Percentiles rank a stretch among this genome's conserved stretches.
phyloP scores from a whole-genome alignment of 2,797 vertebrate species.

The Chelonia mydas region DNA sequence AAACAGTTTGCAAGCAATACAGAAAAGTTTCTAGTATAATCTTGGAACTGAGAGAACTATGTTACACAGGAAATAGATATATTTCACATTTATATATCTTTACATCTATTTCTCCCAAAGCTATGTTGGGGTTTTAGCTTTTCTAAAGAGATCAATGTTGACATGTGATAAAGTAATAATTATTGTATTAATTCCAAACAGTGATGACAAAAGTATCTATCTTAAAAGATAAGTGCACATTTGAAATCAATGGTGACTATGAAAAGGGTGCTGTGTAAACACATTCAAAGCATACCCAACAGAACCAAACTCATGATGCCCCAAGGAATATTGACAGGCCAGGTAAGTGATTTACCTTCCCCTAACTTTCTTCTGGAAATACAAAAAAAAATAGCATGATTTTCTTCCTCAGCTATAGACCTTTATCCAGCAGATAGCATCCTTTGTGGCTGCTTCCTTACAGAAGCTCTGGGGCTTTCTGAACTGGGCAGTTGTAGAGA shows the following conservation, averaged over 20 bases:
- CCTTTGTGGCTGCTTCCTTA: neutral
- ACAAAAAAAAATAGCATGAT: neutral
- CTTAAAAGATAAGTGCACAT: neutral
- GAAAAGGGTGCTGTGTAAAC: constrained; percentile 2
- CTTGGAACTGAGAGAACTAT: neutral
- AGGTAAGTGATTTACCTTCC: neutral
- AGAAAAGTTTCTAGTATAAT: neutral
- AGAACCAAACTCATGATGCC: neutral
- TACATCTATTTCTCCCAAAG: neutral
- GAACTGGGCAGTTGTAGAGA: neutral
- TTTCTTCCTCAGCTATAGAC: neutral
- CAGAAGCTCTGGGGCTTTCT: neutral
- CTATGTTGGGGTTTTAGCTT: neutral
- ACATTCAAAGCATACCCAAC: constrained; percentile 5
- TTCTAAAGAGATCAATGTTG: neutral
- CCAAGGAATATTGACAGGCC: neutral
- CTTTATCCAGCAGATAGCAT: neutral
- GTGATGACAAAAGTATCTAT: neutral
- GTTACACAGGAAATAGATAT: neutral
- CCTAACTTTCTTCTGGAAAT: neutral
- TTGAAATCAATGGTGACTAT: neutral
- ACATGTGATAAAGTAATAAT: neutral
- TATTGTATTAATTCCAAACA: neutral
- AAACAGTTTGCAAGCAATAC: neutral
- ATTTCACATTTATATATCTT: neutral